Evolutionary conservation across 92 coral and sea anemone species (phyloP).

Genomic region (Heteractis magnifica): DNA sequence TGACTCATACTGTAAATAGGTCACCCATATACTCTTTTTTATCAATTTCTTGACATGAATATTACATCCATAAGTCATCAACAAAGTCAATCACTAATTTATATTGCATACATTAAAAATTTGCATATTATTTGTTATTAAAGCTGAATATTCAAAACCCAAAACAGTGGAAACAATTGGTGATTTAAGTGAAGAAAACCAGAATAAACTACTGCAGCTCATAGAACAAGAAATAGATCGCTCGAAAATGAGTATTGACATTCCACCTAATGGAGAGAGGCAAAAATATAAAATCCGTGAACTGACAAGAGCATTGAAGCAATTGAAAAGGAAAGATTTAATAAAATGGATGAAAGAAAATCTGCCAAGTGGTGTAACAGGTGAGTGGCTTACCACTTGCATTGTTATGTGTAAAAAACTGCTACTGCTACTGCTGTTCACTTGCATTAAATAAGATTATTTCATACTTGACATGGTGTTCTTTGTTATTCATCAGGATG

Average conservation of each 20-base stretch:
- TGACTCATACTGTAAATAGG: too few species aligned
- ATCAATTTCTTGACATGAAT: too few species aligned
- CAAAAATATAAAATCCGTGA: slow-evolving; percentile 32
- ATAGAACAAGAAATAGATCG: neutral
- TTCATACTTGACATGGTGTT: too few species aligned
- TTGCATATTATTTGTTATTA: too few species aligned
- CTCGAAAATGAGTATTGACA: neutral
- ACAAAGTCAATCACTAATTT: too few species aligned
- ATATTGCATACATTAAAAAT: too few species aligned
- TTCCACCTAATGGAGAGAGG: neutral
- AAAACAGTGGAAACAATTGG: neutral
- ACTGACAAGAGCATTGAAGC: slow-evolving; percentile 34
- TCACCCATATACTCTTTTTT: too few species aligned
- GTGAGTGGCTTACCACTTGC: slow-evolving; percentile 13
- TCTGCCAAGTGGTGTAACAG: slow-evolving; percentile 46
- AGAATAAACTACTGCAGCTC: neutral
- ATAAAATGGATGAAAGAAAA: slow-evolving; percentile 39
- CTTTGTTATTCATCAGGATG: too few species aligned
- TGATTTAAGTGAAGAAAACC: neutral
- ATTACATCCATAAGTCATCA: too few species aligned
- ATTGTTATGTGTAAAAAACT: neutral
- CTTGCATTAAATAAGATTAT: too few species aligned
- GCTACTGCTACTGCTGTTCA: neutral
- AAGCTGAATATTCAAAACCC: neutral
- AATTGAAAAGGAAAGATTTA: slow-evolving; percentile 1